These are phyloP conservation scores for Myzus persicae DNA, from an alignment of 1,140 invertebrate species.

Conservation along the genomic window DNA sequence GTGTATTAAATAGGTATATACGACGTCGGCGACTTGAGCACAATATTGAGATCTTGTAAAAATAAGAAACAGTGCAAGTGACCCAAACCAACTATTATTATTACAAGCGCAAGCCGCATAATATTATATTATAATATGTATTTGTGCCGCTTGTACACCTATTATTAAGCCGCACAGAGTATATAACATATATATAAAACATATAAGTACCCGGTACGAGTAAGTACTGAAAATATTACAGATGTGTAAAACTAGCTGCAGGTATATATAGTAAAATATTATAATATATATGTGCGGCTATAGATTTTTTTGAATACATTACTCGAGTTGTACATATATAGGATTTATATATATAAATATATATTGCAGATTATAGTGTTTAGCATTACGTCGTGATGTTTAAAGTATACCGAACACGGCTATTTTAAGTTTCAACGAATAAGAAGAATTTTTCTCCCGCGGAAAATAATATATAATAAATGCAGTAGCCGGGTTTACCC, in stretches of 20 bases:
- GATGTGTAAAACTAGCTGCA: neutral
- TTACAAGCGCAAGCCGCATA: neutral
- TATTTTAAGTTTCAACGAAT: neutral
- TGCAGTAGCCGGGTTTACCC: neutral
- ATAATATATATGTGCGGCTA: neutral
- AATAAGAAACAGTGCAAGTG: neutral
- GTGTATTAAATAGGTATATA: neutral
- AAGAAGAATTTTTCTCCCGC: neutral
- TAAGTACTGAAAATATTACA: neutral
- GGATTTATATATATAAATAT: neutral
- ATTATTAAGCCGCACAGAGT: neutral
- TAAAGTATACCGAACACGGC: neutral
- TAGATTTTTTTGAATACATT: neutral
- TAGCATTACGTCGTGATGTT: neutral
- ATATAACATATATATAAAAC: neutral
- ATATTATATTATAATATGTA: neutral
- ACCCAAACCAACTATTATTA: neutral
- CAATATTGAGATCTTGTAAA: neutral
- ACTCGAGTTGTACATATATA: neutral
- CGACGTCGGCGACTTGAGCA: neutral
- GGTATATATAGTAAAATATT: neutral
- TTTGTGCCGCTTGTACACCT: neutral
- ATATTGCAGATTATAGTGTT: constrained; percentile 12
- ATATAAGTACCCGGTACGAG: neutral
- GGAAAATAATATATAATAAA: neutral